Percentiles rank a stretch among this genome's conserved stretches.
Evolutionary conservation across 2,888 invertebrate species (phyloP).

Genomic region (Meloe dianella): DNA sequence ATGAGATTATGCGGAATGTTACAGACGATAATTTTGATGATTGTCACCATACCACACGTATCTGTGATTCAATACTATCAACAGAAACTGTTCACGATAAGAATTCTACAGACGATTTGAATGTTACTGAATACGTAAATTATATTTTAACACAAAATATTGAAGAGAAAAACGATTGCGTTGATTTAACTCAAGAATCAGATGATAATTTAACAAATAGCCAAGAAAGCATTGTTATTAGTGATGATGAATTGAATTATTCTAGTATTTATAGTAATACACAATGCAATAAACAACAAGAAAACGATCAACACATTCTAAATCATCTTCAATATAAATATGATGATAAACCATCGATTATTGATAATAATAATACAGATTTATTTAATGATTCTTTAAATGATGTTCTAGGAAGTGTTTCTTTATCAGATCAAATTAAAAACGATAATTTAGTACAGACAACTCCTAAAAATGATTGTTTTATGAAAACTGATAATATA

Average conservation of each 20-base stretch:
- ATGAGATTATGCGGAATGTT: background rate
- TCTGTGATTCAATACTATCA: slow-evolving; percentile 57
- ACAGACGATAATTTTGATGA: slow-evolving; percentile 25
- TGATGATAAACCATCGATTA: background rate
- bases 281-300: slow-evolving; percentile 25
- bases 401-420: slow-evolving; percentile 17
- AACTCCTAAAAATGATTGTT: slow-evolving; percentile 43
- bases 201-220: slow-evolving; percentile 21
- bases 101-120: slow-evolving; percentile 33
- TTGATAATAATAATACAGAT: background rate
- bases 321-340: background rate
- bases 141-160: slow-evolving; percentile 24
- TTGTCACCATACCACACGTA: slow-evolving; percentile 29
- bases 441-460: slow-evolving; percentile 12
- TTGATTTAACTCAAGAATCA: slow-evolving; percentile 7
- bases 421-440: background rate
- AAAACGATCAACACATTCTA: slow-evolving; percentile 16
- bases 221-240: slow-evolving; percentile 54
- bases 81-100: slow-evolving; percentile 31
- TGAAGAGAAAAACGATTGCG: slow-evolving; percentile 14
- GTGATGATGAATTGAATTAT: slow-evolving; percentile 71
- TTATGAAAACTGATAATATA: slow-evolving; percentile 64
- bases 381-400: slow-evolving; percentile 27
- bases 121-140: slow-evolving; percentile 45
- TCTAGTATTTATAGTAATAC: slow-evolving; percentile 60